A percentile compares a stretch with the other conserved stretches of the same genome.
Evolutionary conservation across 2,113 vertebrate species (phyloP).

Genomic region (Stigmatopora argus): DNA sequence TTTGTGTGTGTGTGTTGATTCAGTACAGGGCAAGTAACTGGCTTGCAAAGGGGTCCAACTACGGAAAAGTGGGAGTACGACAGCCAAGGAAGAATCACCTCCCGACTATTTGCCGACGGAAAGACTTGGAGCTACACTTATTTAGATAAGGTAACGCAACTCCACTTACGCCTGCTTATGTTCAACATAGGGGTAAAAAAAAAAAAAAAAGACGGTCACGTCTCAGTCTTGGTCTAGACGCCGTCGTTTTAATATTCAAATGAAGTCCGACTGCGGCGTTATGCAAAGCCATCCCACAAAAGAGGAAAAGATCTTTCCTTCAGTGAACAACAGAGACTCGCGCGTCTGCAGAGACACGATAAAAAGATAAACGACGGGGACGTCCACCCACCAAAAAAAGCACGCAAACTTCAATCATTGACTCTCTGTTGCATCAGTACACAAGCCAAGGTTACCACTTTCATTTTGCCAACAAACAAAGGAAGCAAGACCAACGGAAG

Average conservation of each 20-base stretch:
- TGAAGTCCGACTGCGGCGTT: background rate
- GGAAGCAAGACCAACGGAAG: slow-evolving; percentile 14
- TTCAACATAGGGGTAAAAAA: too few relatives aligned
- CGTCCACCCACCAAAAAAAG: background rate
- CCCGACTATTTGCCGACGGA: slow-evolving; percentile 90
- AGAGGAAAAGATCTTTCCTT: background rate
- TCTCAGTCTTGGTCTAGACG: background rate
- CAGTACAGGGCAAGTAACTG: slow-evolving; percentile 86
- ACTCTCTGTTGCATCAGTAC: slow-evolving; percentile 6
- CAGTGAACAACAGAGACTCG: background rate
- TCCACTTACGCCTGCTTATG: too few relatives aligned
- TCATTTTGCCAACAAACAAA: slow-evolving; percentile 10
- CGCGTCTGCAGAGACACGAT: slow-evolving; percentile 8
- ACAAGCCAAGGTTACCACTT: slow-evolving; percentile 14
- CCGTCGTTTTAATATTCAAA: background rate
- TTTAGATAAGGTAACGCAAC: slow-evolving; percentile 84
- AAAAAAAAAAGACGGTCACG: too few relatives aligned
- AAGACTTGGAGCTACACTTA: slow-evolving; percentile 98
- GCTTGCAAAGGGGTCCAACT: slow-evolving; percentile 87
- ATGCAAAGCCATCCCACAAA: background rate
- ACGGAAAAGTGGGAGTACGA: slow-evolving; percentile 93
- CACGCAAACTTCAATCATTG: background rate
- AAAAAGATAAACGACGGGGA: background rate
- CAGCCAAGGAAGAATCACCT: slow-evolving; percentile 86
- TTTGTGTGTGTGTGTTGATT: slow-evolving; percentile 14